Evolutionary conservation across 2,888 invertebrate species (phyloP), one percentile per base, ranked within the genome.

Genomic region (Aethes cnicana): DNA sequence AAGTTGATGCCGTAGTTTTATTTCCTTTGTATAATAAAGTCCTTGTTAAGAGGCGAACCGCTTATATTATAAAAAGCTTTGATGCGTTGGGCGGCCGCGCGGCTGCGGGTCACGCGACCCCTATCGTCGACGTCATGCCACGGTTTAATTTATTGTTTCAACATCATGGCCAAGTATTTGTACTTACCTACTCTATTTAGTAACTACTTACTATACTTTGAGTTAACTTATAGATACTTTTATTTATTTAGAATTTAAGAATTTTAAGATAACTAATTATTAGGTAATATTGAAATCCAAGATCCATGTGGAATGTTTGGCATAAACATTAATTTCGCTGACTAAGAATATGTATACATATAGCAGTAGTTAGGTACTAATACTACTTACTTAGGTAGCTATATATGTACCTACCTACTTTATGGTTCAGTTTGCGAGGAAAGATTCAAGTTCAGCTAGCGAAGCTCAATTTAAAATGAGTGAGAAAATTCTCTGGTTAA

Each of bases 81-180:
- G 49, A 44, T 36, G 49, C 35, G 50, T 21, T 30, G 50, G 32
- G 47, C 26, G 12, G n/a, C n/a, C 37, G 50, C 50, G 56, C 55
- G 56, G 58, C 53, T 79, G 77, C 79, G 79, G 79, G 79, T 77
- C 79, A 78, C 79, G 77, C 78, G 79, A 78, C 79, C 79, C 79
- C 66, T 72, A 77, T 78, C 63, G 61, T 69, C 30, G 56, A 21
- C 39, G 47, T 39, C 47, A 47, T 47, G 47, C 36, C 50, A 21
- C 30, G 35, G 23, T 33, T 47, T 57, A 44, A 50, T 49, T 49
- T 50, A 54, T 54, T 48, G 46, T 53, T 53, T 42, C 33, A 47
- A 25, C 32, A 50, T 33, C 21, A 16, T 21, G 48, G 25, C 21
- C 26, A 11, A 5, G 9, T 7, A 9, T 11, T 20, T 30, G 30